Evolutionary conservation across 2,797 vertebrate species (phyloP), one percentile per base, ranked within the genome.

Genomic region (Delichon dasypus): DNA sequence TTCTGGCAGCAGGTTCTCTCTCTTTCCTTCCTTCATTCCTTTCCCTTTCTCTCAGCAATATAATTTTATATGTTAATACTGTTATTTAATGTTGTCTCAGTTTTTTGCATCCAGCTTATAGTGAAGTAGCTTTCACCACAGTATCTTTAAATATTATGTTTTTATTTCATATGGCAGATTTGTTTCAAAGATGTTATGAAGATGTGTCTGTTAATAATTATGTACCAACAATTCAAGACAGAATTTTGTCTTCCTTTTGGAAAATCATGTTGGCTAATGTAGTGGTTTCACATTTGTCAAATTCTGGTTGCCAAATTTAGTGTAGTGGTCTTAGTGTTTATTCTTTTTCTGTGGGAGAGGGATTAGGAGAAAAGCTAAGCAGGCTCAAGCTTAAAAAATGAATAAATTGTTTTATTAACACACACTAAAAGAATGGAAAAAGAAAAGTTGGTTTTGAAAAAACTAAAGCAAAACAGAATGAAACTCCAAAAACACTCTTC

Each of bases 181-280:
- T 94, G 45, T 92, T 95, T 94, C 71, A 64, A 85, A 73, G 83
- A 86, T 32, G 20, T 91, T 95, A 92, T 61, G 82, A 88, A 94
- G 94, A 96, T 0, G 2, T 84, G 64, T 78, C 66, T 88, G 62
- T 32, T 91, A 42, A 62, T 93, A 79, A 91, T 83, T 89, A 66
- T 51, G 45, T 47, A 74, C 45, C 80, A 34, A 75, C 65, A 88
- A 96, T 94, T 91, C 80, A 88, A 95, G 85, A 50, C 40, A 80
- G 50, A 84, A 36, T 71, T 88, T 87, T 93, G 77, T 87, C 95
- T 96, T 89, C 60, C 71, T 94, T 90, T 91, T 74, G 38, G 45
- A 94, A 96, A 88, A 88, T 79, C 64, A 6, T 65, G 67, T 67
- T 94, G 80, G 25, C 57, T 38, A 38, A 38, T 38, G 38, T 12